A percentile compares a stretch with the other conserved stretches of the same genome.
phyloP scores from a whole-genome alignment of 2,797 vertebrate species.

The Cyprinodon diabolis region DNA sequence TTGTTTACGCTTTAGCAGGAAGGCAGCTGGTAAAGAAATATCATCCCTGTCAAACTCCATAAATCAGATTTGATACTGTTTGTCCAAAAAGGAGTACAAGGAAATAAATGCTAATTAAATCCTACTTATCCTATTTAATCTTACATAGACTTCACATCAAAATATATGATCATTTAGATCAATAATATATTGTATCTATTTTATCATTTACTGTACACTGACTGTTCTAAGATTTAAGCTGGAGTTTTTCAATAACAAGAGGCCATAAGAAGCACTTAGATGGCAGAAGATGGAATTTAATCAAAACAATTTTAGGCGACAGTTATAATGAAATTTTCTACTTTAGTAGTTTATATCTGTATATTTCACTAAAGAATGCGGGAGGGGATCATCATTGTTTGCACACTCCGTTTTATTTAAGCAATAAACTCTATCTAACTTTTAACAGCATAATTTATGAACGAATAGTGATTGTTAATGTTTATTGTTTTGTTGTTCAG shows the following conservation, averaged over 20 bases:
- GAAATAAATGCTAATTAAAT: background rate
- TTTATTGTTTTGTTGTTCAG: background rate
- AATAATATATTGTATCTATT: background rate
- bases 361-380: background rate
- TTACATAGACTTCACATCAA: background rate
- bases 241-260: background rate
- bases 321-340: background rate
- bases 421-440: background rate
- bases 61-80: no score
- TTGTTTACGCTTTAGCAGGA: no score
- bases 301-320: no score
- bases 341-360: no score
- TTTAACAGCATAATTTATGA: background rate
- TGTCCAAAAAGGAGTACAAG: background rate
- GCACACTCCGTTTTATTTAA: background rate
- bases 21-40: background rate
- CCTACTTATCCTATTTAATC: background rate
- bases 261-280: no score
- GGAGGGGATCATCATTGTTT: no score
- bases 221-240: background rate
- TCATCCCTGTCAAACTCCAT: no score
- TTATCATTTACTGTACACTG: background rate
- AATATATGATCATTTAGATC: background rate
- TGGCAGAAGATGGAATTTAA: background rate
- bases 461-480: background rate